Evolutionary conservation across 1,140 invertebrate species (phyloP), one percentile per base, ranked within the genome.

Genomic region (Zophobas morio): DNA sequence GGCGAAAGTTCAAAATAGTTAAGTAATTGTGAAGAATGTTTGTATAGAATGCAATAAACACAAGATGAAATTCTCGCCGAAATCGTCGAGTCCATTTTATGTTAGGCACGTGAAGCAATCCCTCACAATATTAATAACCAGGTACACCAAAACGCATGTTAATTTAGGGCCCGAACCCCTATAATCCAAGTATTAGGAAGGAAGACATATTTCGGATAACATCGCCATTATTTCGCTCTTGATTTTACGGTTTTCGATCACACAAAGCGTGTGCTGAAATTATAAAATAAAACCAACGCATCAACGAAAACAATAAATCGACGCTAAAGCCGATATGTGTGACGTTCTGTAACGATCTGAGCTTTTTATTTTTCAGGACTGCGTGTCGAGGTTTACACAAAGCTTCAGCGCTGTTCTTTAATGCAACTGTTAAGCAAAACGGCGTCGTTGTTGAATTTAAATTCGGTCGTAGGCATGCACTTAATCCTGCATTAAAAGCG

Each of bases 401-500:
- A 66, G 60, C 60, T 66, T 66, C 42, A 20, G 49, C 49, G 6
- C 20, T 51, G 49, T 51, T 51, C 49, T 51, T 51, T 51, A 51
- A 51, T 51, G 49, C 49, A 51, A 51, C 49, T 66, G 32, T 2
- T 66, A 66, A 66, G 39, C 36, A 66, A 66, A 66, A 66, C 36
- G 49, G 20, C 42, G 42, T 46, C 56, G 56, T 66, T 66, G 33
- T 66, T 66, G 60, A 66, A 66, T 66, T 66, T 66, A 66, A 66
- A 66, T 66, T 66, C 56, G 56, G 56, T 66, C 60, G 60, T 42
- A 42, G 60, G 42, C 60, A 66, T 42, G 60, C 20, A 66, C 60
- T 66, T 66, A 66, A 66, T 66, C 60, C 60, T 42, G 60, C 37
- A 42, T 66, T 66, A 66, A 66, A 66, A 40, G 37, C 37, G 60